phyloP scores from a whole-genome alignment of 2,888 invertebrate genomes.

The Lycophotia porphyrea region DNA sequence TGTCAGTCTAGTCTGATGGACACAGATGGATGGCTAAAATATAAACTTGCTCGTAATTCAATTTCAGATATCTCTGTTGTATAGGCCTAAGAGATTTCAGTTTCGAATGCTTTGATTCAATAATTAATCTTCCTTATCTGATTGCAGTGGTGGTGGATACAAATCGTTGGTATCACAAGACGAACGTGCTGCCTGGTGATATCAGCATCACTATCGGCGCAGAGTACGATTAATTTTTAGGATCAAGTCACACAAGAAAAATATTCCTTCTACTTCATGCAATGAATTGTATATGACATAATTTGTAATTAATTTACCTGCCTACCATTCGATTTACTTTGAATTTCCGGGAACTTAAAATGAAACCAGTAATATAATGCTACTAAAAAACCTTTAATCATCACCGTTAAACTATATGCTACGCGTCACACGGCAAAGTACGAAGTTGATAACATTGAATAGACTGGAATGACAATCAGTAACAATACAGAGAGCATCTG shows the following conservation, averaged over 20 bases:
- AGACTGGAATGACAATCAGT: slow-evolving; percentile 74
- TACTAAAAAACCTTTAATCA: slow-evolving; percentile 79
- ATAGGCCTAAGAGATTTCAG: neutral
- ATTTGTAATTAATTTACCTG: neutral
- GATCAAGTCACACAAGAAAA: neutral
- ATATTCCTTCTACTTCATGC: neutral
- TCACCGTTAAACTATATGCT: slow-evolving; percentile 71
- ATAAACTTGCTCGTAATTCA: neutral
- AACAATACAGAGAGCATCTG: slow-evolving; percentile 65
- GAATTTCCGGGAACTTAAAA: slow-evolving; percentile 48
- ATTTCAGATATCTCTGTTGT: neutral
- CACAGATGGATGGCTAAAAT: neutral
- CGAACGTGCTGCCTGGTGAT: slow-evolving; percentile 95
- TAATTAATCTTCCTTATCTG: slow-evolving; percentile 19
- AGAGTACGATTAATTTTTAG: slow-evolving; percentile 94
- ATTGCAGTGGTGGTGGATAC: slow-evolving; percentile 97
- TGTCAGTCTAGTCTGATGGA: neutral
- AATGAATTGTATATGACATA: neutral
- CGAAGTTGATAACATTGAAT: slow-evolving; percentile 63
- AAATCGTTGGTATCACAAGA: slow-evolving; percentile 98
- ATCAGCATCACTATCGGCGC: slow-evolving; percentile 99
- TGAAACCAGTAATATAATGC: slow-evolving; percentile 75
- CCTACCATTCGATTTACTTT: slow-evolving; percentile 14
- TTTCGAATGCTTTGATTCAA: neutral
- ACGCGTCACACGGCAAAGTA: slow-evolving; percentile 68